Percentiles rank a stretch among this genome's conserved stretches.
Evolutionary conservation across 2,888 invertebrate species (phyloP).

Genomic region (Ptycholaimellus sp.): DNA sequence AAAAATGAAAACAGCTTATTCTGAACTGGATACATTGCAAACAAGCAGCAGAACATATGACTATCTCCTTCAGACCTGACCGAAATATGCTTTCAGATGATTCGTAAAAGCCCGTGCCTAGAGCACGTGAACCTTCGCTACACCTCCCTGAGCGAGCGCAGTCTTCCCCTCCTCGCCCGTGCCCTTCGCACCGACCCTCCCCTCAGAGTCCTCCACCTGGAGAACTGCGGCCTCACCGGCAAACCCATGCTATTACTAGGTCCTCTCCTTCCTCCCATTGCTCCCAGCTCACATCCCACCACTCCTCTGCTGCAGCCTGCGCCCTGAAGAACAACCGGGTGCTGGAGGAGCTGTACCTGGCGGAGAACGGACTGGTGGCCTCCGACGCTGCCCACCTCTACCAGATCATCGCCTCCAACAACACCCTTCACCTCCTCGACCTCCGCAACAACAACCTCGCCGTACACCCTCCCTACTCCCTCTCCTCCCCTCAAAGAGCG

Average conservation of each 20-base stretch:
- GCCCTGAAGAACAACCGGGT: conserved; percentile 46
- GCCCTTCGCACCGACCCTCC: conserved; percentile 45
- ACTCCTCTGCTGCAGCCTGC: no score
- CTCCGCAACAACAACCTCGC: conserved; percentile 39
- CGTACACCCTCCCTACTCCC: conserved; percentile 16
- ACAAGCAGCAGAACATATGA: no score
- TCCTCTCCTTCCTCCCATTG: conserved; percentile 23
- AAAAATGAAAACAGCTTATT: no score
- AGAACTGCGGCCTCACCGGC: conserved; percentile 48
- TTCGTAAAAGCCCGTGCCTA: conserved; percentile 42
- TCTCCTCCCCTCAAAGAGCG: not conserved
- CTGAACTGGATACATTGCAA: no score
- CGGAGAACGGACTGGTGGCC: conserved; percentile 50
- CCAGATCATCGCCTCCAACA: conserved; percentile 47
- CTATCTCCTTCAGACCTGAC: no score
- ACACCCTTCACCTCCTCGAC: conserved; percentile 50
- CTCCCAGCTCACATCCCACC: not conserved
- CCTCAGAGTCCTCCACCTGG: conserved; percentile 49
- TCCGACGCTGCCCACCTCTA: conserved; percentile 54
- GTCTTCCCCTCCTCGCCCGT: conserved; percentile 46
- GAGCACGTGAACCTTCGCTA: conserved; percentile 43
- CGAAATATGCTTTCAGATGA: conserved; percentile 1
- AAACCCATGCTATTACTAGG: conserved; percentile 49
- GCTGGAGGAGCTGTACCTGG: conserved; percentile 49
- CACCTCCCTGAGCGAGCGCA: conserved; percentile 41